These are phyloP conservation scores for Tiphia femorata DNA, from an alignment of 2,888 invertebrate species.

Conservation along the genomic window DNA sequence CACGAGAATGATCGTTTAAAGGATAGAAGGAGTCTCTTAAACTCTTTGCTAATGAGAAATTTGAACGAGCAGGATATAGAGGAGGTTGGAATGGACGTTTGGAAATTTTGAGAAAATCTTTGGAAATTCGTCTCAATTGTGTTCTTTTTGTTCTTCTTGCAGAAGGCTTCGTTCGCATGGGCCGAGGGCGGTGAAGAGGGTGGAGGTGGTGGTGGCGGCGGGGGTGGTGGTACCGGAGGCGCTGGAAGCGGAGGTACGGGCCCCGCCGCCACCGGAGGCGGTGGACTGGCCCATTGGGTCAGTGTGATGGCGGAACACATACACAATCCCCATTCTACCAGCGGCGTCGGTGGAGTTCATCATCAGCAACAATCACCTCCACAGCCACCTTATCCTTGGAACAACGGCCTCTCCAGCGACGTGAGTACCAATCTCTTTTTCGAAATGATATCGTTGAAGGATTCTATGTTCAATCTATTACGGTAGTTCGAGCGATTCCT, in stretches of 20 bases:
- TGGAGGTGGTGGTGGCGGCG: slow-evolving; percentile 67
- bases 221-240: slow-evolving; percentile 69
- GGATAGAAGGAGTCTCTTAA: no score
- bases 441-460: no score
- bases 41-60: no score
- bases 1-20: no score
- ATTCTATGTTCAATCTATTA: background rate
- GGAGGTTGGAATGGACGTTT: no score
- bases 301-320: slow-evolving; percentile 97
- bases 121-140: no score
- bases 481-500: background rate
- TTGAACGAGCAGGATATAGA: no score
- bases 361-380: slow-evolving; percentile 66
- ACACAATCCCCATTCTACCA: slow-evolving; percentile 82
- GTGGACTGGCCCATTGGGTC: slow-evolving; percentile 94
- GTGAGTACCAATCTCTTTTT: slow-evolving; percentile 62
- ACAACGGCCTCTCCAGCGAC: slow-evolving; percentile 65
- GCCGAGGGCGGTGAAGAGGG: slow-evolving; percentile 71
- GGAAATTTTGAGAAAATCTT: no score
- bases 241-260: slow-evolving; percentile 71
- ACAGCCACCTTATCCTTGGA: slow-evolving; percentile 66
- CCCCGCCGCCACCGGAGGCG: slow-evolving; percentile 56
- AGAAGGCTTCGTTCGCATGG: slow-evolving; percentile 72
- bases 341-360: slow-evolving; percentile 74
- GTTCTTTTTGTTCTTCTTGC: slow-evolving; percentile 39